Evolutionary conservation across 2,888 invertebrate genomes (phyloP).

Genomic region (Pseudococcus longispinus): DNA sequence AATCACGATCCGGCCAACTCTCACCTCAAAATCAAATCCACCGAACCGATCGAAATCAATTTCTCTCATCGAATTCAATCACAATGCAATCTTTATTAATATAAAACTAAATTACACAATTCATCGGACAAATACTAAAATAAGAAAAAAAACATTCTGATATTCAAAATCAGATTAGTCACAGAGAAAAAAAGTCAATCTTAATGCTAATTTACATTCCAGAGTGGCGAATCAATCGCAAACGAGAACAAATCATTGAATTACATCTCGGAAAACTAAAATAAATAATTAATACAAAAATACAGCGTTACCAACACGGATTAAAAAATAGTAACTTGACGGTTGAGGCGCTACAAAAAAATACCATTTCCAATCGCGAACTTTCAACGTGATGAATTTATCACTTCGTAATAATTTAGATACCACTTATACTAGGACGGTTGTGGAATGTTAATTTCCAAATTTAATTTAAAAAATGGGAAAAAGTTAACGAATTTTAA

Average conservation of each 20-base stretch:
- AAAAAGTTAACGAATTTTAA: neutral
- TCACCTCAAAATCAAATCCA: no score
- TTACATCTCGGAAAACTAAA: neutral
- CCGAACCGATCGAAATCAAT: no score
- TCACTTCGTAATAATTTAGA: neutral
- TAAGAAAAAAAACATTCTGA: neutral
- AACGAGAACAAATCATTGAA: neutral
- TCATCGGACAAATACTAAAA: neutral
- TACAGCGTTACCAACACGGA: neutral
- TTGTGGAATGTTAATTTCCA: constrained; percentile 7
- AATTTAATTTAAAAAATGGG: neutral
- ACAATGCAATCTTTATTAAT: constrained; percentile 24
- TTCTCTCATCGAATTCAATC: neutral
- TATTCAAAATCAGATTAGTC: constrained; percentile 16
- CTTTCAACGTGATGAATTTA: neutral
- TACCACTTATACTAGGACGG: neutral
- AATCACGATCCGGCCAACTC: no score
- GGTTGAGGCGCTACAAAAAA: neutral
- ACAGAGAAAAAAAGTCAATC: neutral
- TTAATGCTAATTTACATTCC: constrained; percentile 30
- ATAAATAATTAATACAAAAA: constrained; percentile 24
- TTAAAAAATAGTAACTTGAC: neutral
- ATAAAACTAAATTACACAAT: constrained; percentile 22
- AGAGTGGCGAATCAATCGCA: neutral
- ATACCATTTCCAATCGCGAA: neutral